Percentiles rank a stretch among this genome's conserved stretches.
Evolutionary conservation across 2,888 invertebrate species (phyloP).

Genomic region (Athalia rosae): DNA sequence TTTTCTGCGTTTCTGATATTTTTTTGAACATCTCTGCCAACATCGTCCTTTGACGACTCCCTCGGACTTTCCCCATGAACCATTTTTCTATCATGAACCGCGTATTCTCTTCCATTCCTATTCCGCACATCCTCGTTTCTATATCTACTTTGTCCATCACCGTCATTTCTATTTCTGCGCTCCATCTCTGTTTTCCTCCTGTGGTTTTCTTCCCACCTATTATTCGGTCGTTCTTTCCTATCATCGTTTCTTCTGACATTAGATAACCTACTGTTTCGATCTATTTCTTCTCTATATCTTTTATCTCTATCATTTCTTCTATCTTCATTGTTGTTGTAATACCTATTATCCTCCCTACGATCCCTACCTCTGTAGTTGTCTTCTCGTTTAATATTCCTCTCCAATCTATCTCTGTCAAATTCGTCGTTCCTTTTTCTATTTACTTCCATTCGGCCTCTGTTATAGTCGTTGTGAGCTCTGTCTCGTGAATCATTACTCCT

Average conservation of each 20-base stretch:
- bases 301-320: constrained; percentile 46
- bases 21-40: constrained; percentile 41
- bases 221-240: constrained; percentile 34
- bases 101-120: constrained; percentile 23
- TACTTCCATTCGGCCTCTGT: constrained; percentile 46
- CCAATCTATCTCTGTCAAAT: constrained; percentile 45
- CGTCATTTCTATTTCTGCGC: constrained; percentile 44
- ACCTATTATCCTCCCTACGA: constrained; percentile 48
- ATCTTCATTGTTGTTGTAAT: constrained; percentile 45
- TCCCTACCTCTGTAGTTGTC: constrained; percentile 47
- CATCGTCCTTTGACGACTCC: constrained; percentile 21
- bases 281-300: constrained; percentile 45
- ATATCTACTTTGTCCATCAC: constrained; percentile 45
- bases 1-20: constrained; percentile 40
- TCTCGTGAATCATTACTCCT: constrained; percentile 49
- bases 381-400: constrained; percentile 42
- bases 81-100: constrained; percentile 43
- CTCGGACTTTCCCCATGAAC: constrained; percentile 3
- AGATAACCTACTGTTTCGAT: constrained; percentile 37
- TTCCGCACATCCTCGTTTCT: constrained; percentile 23
- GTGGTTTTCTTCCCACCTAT: constrained; percentile 44
- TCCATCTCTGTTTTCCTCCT: constrained; percentile 46
- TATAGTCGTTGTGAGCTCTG: constrained; percentile 45
- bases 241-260: constrained; percentile 42
- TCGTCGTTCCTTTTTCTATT: constrained; percentile 52